Evolutionary conservation across 2,888 invertebrate genomes (phyloP), one percentile per base, ranked within the genome.

Genomic region (Thysanoteuthis rhombus): DNA sequence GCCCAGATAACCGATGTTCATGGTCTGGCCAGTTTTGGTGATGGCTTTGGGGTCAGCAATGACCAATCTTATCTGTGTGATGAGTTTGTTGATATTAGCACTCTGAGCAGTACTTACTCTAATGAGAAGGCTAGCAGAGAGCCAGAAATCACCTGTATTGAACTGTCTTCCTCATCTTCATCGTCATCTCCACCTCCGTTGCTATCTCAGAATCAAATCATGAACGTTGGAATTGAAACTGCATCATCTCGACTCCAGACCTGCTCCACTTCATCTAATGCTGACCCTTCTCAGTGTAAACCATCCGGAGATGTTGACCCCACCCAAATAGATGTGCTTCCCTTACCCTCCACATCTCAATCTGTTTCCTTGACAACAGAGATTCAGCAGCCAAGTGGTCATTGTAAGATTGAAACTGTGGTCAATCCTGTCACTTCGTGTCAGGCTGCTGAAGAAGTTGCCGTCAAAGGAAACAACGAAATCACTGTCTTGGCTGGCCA

Each of bases 21-120:
- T 32, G 32, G 42, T 40, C 92, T 92, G 45, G 28, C 92, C 32
- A 92, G n/a, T 40, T 45, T 92, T n/a, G 42, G 36, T 5, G 28
- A n/a, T 75, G 36, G 45, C 52, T 52, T 52, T 52, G 52, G 52
- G 25, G 52, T 52, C 92, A 92, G n/a, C 32, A 40, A 45, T 92
- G 42, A 92, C 28, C 39, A 38, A 22, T 92, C 92, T 45, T 92
- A 42, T 36, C 19, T 92, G 32, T 92, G 92, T 45, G 92, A 92
- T 45, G 92, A 92, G 40, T 92, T 92, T 92, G 92, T 92, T n/a
- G 92, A 92, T 42, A 92, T 92, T 28, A 92, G 45, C 45, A 42
- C 92, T 45, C 39, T 92, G 45, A 92, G 32, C 45, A 45, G 28
- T 28, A 42, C 40, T 22, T 92, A 92, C 45, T 92, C 92, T 16